Evolutionary conservation across 2,797 vertebrate genomes (phyloP), one percentile per base, ranked within the genome.

Genomic region (Phyllotis vaccarum): DNA sequence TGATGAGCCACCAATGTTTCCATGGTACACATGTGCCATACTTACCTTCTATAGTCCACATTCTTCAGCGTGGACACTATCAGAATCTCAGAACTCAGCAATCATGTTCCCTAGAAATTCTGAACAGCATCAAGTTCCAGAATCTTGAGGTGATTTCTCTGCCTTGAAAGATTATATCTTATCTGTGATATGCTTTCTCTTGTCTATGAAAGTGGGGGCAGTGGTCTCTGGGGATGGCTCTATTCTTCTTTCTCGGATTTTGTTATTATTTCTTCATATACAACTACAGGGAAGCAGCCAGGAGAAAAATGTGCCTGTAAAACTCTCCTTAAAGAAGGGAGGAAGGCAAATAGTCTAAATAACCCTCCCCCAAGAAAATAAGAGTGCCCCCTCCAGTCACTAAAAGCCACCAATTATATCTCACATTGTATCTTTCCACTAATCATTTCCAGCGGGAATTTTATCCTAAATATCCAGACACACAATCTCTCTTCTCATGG

Each of bases 121-220:
- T 75, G 58, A 93, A 76, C 37, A 56, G 31, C 64, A 56, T 54
- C 58, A 72, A 60, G 12, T 56, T 3, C 5, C 11, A 90, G 64
- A 29, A 80, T 31, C 3, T 64, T 74, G 9, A 11, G 43, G 7
- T 56, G 6, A 40, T 82, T 68, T 86, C 46, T 94, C 12, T 74
- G 34, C 49, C 37, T 76, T 58, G 60, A 85, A 91, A 95, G 37
- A 16, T 58, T n/a, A 85, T 49, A 94, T 90, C 80, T 94, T 85
- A 83, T 86, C n/a, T 70, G 54, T 93, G 78, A 86, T 90, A 49
- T 85, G n/a, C 37, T 92, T 94, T 90, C 75, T 91, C 70, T 62
- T 81, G 70, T 46, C 66, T 93, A 12, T 87, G n/a, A 75, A 70
- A 90, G 27, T 60, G 29, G 60, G 95, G 40, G 2, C 1, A 29